Base-by-base conservation (phyloP, 2,888 invertebrate species). In the Lobophora halterata region DNA sequence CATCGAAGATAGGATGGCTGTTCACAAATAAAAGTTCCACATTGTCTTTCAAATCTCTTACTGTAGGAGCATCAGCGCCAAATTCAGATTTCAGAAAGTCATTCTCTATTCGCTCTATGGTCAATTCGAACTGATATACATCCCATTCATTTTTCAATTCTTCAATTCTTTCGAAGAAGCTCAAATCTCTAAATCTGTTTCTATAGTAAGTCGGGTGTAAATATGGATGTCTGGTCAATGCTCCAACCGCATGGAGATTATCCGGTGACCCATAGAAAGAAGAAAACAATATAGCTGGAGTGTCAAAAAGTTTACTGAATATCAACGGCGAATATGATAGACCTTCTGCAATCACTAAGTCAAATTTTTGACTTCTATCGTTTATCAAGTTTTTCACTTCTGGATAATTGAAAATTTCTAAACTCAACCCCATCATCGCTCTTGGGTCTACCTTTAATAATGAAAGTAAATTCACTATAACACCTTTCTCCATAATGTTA, bases 11-110 rank as follows among this genome's bases (percentile, higher is more conserved):
- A 1, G 61, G 52, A 48, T 65, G 50, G 0, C 51, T 16, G 42
- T 68, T 68, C 11, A 65, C 17, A 20, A 69, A 58, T 4, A 67
- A 17, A 48, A 71, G 29, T n/a, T 57, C 56, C 3, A 70, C 52
- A 25, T 61, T 54, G 6, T 58, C 43, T 6, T 52, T 49, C 20
- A 72, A 39, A 4, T 66, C 58, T 0, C 41, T 17, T 0, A 63
- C 25, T 2, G 54, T 50, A 0, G 69, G 65, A 0, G 52, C 37
- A 13, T 60, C 19, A 0, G 31, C 20, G 1, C 68, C 70, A 41
- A 63, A 65, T 1, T 48, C 43, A 6, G 53, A 17, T 26, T 51
- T 59, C 1, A 66, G 19, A 7, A 57, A 23, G 11, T 42, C 26
- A 17, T 58, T 52, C 39, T 65, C 62, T 4, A 23, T 9, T 0